Percentiles rank a stretch among this genome's conserved stretches.
Conservation (phyloP, 2,888 invertebrate genomes). For the Drosophila monieri region DNA sequence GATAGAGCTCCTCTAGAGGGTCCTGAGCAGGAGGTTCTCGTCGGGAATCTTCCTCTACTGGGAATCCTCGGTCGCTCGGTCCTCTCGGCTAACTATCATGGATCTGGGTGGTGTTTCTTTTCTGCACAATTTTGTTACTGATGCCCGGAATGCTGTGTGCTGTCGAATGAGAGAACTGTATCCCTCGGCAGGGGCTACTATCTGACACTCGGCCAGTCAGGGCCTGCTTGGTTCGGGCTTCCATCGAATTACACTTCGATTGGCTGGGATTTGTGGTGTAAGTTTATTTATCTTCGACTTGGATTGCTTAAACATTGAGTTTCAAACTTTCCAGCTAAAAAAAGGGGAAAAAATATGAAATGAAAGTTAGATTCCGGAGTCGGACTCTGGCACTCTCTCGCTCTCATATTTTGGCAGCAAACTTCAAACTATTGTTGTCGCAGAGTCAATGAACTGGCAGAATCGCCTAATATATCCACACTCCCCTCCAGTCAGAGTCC, state of each 20-base stretch:
- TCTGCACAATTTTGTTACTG: not conserved
- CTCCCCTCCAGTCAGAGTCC: not conserved
- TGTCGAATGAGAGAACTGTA: too few species aligned
- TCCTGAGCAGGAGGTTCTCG: conserved; percentile 1
- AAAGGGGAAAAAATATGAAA: not conserved
- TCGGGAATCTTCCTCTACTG: not conserved
- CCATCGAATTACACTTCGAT: too few species aligned
- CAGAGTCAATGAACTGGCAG: conserved; percentile 77
- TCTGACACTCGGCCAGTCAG: too few species aligned
- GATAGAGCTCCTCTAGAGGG: not conserved
- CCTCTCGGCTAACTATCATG: not conserved
- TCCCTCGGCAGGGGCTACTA: too few species aligned
- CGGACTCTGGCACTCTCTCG: too few species aligned
- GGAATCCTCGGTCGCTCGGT: conserved; percentile 1
- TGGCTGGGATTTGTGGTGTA: too few species aligned
- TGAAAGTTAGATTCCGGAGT: not conserved
- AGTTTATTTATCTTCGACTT: not conserved
- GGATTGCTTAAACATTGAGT: not conserved
- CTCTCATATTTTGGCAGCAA: conserved; percentile 73
- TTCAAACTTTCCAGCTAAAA: not conserved
- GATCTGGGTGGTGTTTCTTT: not conserved
- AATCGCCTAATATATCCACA: conserved; percentile 73
- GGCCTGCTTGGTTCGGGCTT: too few species aligned
- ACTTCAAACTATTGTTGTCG: conserved; percentile 77
- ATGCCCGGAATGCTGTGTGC: not conserved